Evolutionary conservation across 2,797 vertebrate species (phyloP), one percentile per base, ranked within the genome.

Genomic region (Eulemur mongoz): DNA sequence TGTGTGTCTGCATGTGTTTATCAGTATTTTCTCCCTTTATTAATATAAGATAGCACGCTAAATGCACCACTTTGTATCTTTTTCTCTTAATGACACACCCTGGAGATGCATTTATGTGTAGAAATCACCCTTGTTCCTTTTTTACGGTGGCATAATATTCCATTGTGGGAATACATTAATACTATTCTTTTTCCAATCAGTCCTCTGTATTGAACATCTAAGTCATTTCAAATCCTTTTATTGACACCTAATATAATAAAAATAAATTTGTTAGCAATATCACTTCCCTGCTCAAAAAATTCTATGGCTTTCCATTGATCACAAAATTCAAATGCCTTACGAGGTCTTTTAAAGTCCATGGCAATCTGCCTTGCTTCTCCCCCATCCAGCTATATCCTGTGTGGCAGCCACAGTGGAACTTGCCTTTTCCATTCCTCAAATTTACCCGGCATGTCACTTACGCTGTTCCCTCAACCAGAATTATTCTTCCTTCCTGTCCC

Each of bases 201-300:
- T 90, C 25, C 9, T 93, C 70, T 35, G 18, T 59, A 81, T 76
- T 81, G n/a, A 85, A 89, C 27, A 70, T 78, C 35, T 80, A 45
- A 32, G 32, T 86, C 87, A 70, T 89, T 94, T 97, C 61, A 86
- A 94, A 80, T 69, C n/a, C 7, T 93, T 94, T 94, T 79, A 75
- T 69, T 84, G 87, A 92, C 40, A 84, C 23, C 50, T 88, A 84
- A 78, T 95, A 65, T 87, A 94, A 96, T 84, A 65, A 93, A 91
- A 82, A 88, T 40, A 86, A 80, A 69, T 59, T 79, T 89, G 30
- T 40, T 40, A 82, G 40, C 50, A 50, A 70, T 38, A n/a, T 79
- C 35, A 52, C 40, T 79, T 22, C 45, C 27, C 38, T 83, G 59
- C 40, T 94, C 65, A 76, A 75, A 96, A 90, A 73, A 30, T 22